Evolutionary conservation across 1,140 invertebrate genomes (phyloP), one percentile per base, ranked within the genome.

Genomic region (Gonatopus flavifemur): DNA sequence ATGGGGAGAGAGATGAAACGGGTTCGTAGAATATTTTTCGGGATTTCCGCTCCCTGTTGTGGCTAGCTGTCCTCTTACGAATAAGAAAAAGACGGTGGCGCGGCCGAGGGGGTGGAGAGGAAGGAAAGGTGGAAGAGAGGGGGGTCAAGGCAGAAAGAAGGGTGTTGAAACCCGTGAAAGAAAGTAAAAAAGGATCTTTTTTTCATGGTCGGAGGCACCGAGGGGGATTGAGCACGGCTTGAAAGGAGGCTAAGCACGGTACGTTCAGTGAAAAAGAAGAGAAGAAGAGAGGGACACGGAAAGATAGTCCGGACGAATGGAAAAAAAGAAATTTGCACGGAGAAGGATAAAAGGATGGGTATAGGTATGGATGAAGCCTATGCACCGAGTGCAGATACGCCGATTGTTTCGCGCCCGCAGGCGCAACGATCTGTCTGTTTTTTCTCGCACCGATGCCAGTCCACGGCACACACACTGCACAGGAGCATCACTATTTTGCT

Each of bases 21-120:
- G 69, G 69, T 72, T 72, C 70, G 55, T 52, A 58, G 61, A 70
- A 72, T 67, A 72, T 69, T 64, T 44, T 58, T 28, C 54, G 28
- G 43, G 42, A n/a, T n/a, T n/a, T n/a, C n/a, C n/a, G n/a, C 18
- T 28, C 25, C 6, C 49, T 18, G 52, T 33, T 31, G 39, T 47
- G 42, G 36, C 39, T 32, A 15, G n/a, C 33, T 22, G 47, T n/a
- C 38, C 24, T 20, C 40, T 16, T 19, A 41, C 18, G 43, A 8
- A 35, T 19, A 21, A 10, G 21, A 20, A 35, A 36, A 32, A 22
- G 30, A 49, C 42, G 48, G 44, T 39, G 35, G 52, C 22, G 44
- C 15, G 13, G 37, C 49, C 41, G 40, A 22, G 25, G 48, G 28
- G 25, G n/a, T 32, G 42, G 7, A 20, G 15, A 44, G 24, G 32